These are phyloP conservation scores for Aproaerema taeniolella DNA, from an alignment of 2,888 invertebrate genomes.

Conservation along the genomic window DNA sequence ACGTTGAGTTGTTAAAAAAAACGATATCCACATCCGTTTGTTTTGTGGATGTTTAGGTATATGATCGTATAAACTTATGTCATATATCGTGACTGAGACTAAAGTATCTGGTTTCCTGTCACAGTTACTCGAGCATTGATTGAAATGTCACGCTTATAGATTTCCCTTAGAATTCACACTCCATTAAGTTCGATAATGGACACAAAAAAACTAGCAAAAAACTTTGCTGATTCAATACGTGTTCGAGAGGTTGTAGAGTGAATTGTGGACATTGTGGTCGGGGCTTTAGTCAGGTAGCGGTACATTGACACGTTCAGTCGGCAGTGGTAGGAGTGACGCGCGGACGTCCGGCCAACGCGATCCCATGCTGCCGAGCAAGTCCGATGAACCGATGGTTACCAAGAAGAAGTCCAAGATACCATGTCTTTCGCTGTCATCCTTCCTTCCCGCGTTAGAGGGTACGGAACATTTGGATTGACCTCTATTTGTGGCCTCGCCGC, in stretches of 20 bases:
- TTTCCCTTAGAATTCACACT: slow-evolving; percentile 13
- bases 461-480: slow-evolving; percentile 51
- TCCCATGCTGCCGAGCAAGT: slow-evolving; percentile 63
- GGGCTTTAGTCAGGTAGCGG: slow-evolving; percentile 49
- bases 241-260: not conserved
- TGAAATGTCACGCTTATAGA: slow-evolving; percentile 3
- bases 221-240: too few species aligned
- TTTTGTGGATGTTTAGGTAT: too few species aligned
- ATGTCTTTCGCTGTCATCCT: slow-evolving; percentile 66
- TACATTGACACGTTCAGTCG: slow-evolving; percentile 56
- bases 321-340: slow-evolving; percentile 61
- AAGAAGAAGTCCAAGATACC: slow-evolving; percentile 74
- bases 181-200: slow-evolving; percentile 8
- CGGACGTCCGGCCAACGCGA: slow-evolving; percentile 52
- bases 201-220: slow-evolving; percentile 11
- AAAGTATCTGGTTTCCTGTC: too few species aligned
- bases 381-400: slow-evolving; percentile 65
- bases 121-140: too few species aligned
- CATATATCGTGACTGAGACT: too few species aligned
- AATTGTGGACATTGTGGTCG: slow-evolving; percentile 34
- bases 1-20: too few species aligned
- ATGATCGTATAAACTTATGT: too few species aligned
- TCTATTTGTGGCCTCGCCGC: slow-evolving; percentile 61
- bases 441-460: slow-evolving; percentile 72
- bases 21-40: too few species aligned